phyloP scores from a whole-genome alignment of 2,888 invertebrate species.

The Resseliella maxima region DNA sequence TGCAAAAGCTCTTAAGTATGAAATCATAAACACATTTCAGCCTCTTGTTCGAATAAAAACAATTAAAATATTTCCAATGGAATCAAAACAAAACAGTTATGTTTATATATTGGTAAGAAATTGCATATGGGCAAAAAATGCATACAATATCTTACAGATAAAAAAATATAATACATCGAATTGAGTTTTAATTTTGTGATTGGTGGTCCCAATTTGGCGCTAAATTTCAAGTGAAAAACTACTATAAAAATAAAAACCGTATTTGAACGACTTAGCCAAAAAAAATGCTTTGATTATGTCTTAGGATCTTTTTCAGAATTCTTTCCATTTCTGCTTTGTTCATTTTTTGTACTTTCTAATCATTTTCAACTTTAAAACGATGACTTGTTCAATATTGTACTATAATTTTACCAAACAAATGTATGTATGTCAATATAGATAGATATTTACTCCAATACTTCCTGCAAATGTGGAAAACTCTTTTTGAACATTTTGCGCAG shows the following conservation, averaged over 20 bases:
- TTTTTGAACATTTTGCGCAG: neutral
- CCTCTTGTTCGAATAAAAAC: neutral
- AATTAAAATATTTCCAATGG: neutral
- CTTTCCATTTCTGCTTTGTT: neutral
- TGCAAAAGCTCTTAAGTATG: neutral
- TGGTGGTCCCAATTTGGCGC: neutral
- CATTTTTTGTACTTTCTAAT: neutral
- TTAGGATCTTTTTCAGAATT: neutral
- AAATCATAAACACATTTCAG: neutral
- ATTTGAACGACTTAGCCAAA: neutral
- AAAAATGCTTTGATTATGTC: neutral
- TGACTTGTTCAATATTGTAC: neutral
- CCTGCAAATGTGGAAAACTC: constrained; percentile 4
- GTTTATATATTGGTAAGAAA: neutral
- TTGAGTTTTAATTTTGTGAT: neutral
- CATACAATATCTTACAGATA: neutral
- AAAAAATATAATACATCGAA: neutral
- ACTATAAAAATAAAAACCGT: too few species aligned
- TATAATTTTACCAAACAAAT: neutral
- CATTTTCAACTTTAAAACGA: constrained; percentile 12
- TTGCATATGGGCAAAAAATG: neutral
- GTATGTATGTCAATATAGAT: neutral
- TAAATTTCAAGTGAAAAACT: neutral
- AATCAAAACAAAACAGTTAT: neutral
- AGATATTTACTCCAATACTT: constrained; percentile 4